Evolutionary conservation across 2,113 vertebrate genomes (phyloP).

Genomic region (Malaclemys terrapin): DNA sequence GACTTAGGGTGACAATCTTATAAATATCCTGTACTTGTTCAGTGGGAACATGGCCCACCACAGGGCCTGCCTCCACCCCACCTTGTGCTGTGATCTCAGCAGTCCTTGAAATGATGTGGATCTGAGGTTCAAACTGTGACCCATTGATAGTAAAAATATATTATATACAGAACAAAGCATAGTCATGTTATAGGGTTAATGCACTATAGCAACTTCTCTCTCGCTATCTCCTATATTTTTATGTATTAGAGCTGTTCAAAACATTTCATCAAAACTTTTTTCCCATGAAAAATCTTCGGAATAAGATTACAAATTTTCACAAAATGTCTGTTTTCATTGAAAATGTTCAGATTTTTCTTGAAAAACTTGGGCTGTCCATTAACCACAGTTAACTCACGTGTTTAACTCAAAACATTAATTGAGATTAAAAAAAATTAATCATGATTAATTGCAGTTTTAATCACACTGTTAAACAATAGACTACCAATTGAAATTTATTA

Average conservation of each 20-base stretch:
- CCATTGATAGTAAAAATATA: neutral
- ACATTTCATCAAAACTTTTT: neutral
- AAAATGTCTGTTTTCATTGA: neutral
- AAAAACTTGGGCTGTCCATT: too few species aligned
- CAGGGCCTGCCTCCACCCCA: neutral
- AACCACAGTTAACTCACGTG: too few species aligned
- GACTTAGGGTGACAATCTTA: neutral
- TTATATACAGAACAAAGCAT: neutral
- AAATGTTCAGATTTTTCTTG: neutral
- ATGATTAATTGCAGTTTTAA: too few species aligned
- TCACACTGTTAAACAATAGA: too few species aligned
- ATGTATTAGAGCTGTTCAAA: neutral
- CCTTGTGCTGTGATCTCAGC: too few species aligned
- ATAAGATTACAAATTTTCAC: neutral
- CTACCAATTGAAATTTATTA: too few species aligned
- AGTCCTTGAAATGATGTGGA: rapidly evolving
- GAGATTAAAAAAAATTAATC: too few species aligned
- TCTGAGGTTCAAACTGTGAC: neutral
- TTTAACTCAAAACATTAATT: too few species aligned
- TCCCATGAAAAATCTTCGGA: neutral
- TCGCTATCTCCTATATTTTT: neutral
- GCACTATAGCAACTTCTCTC: neutral
- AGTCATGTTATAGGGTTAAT: neutral
- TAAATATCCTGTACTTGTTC: neutral
- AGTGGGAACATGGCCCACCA: neutral